Conservation (phyloP, 2,888 invertebrate species). For the Flabesymbios commensalis region DNA sequence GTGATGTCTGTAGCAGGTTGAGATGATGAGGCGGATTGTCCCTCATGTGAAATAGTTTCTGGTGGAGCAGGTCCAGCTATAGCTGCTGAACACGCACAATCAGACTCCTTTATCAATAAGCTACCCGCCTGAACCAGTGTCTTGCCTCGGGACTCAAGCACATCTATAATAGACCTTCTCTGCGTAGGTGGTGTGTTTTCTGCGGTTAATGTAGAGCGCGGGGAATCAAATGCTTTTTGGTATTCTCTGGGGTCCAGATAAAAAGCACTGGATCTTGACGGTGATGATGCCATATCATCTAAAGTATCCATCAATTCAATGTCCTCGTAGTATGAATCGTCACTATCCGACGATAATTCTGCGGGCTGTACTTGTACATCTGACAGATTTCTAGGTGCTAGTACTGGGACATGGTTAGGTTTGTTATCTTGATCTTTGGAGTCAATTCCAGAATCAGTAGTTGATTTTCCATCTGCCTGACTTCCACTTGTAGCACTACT, state of each 20-base stretch:
- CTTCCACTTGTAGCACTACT: too few relatives aligned
- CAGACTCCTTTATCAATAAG: constrained; percentile 16
- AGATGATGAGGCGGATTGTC: background rate
- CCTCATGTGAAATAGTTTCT: background rate
- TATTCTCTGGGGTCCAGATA: constrained; percentile 35
- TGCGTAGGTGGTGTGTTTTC: background rate
- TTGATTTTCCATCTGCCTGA: too few relatives aligned
- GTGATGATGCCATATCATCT: background rate
- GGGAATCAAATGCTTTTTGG: constrained; percentile 12
- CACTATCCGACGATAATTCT: constrained; percentile 17
- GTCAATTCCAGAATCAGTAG: too few relatives aligned
- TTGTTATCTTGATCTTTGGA: too few relatives aligned
- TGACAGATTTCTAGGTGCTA: background rate
- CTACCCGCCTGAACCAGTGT: constrained; percentile 12
- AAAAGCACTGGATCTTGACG: constrained; percentile 5
- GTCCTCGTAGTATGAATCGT: constrained; percentile 39
- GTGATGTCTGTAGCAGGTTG: background rate
- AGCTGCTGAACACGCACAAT: background rate
- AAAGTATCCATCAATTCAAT: constrained; percentile 27
- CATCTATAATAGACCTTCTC: background rate
- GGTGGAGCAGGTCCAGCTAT: background rate
- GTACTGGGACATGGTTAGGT: too few relatives aligned
- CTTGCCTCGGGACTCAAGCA: constrained; percentile 12
- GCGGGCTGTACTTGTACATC: constrained; percentile 16
- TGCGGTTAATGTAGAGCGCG: background rate